These are phyloP conservation scores for Galeruca laticollis DNA, from an alignment of 2,888 invertebrate genomes.

Conservation along the genomic window DNA sequence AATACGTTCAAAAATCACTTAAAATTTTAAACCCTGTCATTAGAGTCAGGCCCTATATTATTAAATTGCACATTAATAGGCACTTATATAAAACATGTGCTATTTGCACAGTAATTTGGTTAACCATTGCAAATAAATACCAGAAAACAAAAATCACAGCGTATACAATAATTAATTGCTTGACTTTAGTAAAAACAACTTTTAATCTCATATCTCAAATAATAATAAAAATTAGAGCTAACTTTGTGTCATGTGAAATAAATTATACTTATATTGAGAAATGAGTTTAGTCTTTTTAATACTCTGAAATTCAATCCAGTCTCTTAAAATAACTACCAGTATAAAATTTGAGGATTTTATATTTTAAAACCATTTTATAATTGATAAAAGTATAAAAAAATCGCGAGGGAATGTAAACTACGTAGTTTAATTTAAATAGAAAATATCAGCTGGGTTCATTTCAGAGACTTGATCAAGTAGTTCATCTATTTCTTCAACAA, in stretches of 20 bases:
- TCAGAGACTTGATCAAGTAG: background rate
- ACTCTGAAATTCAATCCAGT: constrained; percentile 15
- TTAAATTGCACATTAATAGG: constrained; percentile 67
- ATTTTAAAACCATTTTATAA: background rate
- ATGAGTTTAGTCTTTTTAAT: constrained; percentile 29
- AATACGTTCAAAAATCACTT: constrained; percentile 57
- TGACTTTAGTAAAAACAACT: constrained; percentile 20
- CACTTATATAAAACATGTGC: constrained; percentile 63
- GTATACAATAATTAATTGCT: constrained; percentile 32
- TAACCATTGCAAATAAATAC: constrained; percentile 43
- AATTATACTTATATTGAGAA: constrained; percentile 3
- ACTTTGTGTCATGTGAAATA: constrained; percentile 32
- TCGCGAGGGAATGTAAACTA: background rate
- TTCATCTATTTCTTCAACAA: background rate
- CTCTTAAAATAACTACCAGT: background rate
- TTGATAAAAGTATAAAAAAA: background rate
- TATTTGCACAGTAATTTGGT: constrained; percentile 48
- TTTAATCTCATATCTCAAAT: constrained; percentile 30
- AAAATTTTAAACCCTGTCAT: constrained; percentile 61
- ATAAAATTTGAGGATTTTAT: background rate
- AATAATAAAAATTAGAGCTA: constrained; percentile 24
- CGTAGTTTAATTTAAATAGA: background rate
- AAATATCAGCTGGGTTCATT: background rate
- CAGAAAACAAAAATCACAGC: constrained; percentile 40
- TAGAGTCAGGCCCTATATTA: constrained; percentile 65